Percentiles rank a stretch among this genome's conserved stretches.
Evolutionary conservation across 2,113 vertebrate genomes (phyloP).

Genomic region (Oncorhynchus mykiss): DNA sequence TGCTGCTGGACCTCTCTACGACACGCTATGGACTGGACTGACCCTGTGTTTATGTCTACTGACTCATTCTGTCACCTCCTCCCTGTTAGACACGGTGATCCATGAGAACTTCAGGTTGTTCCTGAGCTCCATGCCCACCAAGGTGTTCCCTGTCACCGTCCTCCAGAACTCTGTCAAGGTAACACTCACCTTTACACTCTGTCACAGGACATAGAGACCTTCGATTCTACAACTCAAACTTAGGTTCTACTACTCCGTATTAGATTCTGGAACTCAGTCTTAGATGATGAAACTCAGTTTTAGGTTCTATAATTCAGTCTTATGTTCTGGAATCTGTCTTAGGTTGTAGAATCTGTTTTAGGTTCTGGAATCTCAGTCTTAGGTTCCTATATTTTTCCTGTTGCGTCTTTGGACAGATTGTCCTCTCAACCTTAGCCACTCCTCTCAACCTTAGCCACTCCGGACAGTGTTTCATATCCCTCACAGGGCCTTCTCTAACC

Average conservation of each 20-base stretch:
- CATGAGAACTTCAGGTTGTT: conserved; percentile 81
- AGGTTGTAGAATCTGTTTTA: too few relatives aligned
- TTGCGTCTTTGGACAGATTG: too few relatives aligned
- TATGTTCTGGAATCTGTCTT: too few relatives aligned
- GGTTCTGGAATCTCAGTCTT: too few relatives aligned
- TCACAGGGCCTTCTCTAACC: not conserved
- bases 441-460: too few relatives aligned
- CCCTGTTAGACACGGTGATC: conserved; percentile 68
- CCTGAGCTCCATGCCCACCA: conserved; percentile 84
- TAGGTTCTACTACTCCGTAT: too few relatives aligned
- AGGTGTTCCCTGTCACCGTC: conserved; percentile 81
- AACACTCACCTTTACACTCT: conserved; percentile 19
- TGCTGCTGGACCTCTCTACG: not conserved
- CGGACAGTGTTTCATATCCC: not conserved
- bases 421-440: too few relatives aligned
- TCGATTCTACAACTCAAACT: not conserved
- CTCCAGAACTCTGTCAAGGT: conserved; percentile 88
- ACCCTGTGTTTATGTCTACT: conserved; percentile 3
- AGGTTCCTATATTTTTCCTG: too few relatives aligned
- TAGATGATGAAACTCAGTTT: too few relatives aligned
- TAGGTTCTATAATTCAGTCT: too few relatives aligned
- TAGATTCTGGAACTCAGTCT: too few relatives aligned
- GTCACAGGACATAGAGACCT: not conserved
- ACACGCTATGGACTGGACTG: not conserved
- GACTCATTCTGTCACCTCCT: conserved; percentile 7